A percentile compares a stretch with the other conserved stretches of the same genome.
Conservation (phyloP, 2,113 vertebrate genomes). For the Origma solitaria region DNA sequence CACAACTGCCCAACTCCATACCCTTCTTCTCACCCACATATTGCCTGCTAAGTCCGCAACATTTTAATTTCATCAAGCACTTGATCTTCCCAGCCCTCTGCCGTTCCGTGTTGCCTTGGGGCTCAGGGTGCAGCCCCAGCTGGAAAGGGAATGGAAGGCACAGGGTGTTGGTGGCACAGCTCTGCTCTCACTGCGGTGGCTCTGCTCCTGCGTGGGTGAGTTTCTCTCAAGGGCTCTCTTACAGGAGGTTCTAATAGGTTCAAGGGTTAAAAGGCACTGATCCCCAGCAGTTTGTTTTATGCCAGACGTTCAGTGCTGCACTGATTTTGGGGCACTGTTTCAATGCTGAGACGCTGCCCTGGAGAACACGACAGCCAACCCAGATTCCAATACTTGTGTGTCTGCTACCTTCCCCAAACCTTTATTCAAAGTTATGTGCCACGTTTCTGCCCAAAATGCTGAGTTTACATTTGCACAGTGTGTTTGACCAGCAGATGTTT, state of each 20-base stretch:
- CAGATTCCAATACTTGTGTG: background rate
- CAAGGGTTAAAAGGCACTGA: background rate
- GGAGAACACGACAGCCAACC: background rate
- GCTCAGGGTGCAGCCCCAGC: fast-evolving
- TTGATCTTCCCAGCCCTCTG: background rate
- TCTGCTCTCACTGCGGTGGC: background rate
- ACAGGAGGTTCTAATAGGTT: background rate
- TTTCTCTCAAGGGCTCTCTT: background rate
- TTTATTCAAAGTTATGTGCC: background rate
- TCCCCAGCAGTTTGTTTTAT: background rate
- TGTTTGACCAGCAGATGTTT: background rate
- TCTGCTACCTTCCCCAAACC: background rate
- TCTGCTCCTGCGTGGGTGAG: background rate
- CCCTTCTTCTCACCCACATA: background rate
- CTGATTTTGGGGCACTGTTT: background rate
- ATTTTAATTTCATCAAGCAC: background rate
- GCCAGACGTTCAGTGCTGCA: background rate
- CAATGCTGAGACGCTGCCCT: background rate
- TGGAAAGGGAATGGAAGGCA: background rate
- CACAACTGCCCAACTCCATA: background rate
- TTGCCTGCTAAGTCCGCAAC: background rate
- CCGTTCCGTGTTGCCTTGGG: background rate
- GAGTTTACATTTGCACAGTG: background rate
- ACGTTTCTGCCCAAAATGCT: background rate
- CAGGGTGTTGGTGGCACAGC: background rate